These are phyloP conservation scores for Harlomillsia oculata DNA, from an alignment of 1,140 invertebrate species.

Conservation along the genomic window DNA sequence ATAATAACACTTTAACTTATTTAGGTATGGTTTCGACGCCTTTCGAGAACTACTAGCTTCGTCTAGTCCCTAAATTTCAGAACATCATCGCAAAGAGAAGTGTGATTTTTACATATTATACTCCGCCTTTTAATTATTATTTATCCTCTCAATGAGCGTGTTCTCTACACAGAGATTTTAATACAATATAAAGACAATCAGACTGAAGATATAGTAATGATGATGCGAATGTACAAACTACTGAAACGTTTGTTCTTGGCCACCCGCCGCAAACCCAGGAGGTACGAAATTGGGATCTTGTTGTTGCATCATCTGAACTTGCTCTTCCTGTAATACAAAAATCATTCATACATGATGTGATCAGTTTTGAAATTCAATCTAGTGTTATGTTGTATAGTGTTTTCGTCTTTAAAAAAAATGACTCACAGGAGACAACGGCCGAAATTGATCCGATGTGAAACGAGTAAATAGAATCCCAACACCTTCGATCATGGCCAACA, in stretches of 20 bases:
- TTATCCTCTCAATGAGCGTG: too few species aligned
- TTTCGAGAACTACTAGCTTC: too few species aligned
- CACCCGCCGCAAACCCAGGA: neutral
- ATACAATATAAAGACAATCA: too few species aligned
- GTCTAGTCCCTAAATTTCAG: too few species aligned
- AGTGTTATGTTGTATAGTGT: neutral
- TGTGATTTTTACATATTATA: too few species aligned
- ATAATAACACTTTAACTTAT: too few species aligned
- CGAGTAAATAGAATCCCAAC: slow-evolving; percentile 86
- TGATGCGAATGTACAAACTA: too few species aligned
- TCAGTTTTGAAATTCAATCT: neutral
- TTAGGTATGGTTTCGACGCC: too few species aligned
- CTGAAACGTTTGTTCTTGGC: neutral
- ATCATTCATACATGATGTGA: too few species aligned
- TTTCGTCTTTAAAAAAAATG: neutral
- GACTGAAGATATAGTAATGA: neutral
- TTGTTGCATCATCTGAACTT: slow-evolving; percentile 20
- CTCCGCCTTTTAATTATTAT: too few species aligned
- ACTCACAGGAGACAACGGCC: slow-evolving; percentile 57
- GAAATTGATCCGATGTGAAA: slow-evolving; percentile 79
- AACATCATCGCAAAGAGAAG: too few species aligned
- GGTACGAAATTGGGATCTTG: slow-evolving; percentile 25
- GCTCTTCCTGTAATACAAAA: slow-evolving; percentile 23
- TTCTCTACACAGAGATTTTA: too few species aligned
- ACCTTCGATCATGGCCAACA: slow-evolving; percentile 93